Evolutionary conservation across 2,113 vertebrate species (phyloP).

Genomic region (Channa argus): DNA sequence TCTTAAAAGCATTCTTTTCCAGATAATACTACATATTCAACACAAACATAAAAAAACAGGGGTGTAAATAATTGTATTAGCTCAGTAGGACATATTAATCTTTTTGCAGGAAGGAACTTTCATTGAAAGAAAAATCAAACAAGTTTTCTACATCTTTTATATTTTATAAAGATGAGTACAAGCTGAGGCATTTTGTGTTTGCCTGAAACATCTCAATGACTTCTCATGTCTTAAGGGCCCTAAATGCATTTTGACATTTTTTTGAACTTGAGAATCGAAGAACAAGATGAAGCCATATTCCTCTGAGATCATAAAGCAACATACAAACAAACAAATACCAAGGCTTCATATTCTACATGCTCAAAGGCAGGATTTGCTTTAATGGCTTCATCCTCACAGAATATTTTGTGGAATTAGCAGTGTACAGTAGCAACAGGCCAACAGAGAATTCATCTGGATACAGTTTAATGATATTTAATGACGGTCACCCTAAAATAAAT

Average conservation of each 20-base stretch:
- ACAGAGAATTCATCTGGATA: no score
- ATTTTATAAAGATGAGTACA: constrained; percentile 1
- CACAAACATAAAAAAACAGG: constrained; percentile 4
- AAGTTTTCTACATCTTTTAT: constrained; percentile 7
- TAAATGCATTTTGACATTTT: constrained; percentile 22
- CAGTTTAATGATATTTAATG: not conserved
- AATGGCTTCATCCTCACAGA: not conserved
- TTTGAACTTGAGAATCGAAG: not conserved
- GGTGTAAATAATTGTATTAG: constrained; percentile 27
- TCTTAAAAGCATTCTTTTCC: not conserved
- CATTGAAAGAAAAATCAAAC: constrained; percentile 15
- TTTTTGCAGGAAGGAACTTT: constrained; percentile 14
- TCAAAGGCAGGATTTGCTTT: not conserved
- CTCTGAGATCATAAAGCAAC: not conserved
- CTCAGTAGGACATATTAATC: constrained; percentile 1
- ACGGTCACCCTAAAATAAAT: not conserved
- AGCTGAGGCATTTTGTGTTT: constrained; percentile 11
- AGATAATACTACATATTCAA: not conserved
- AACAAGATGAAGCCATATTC: not conserved
- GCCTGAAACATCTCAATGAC: not conserved
- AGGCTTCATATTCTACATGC: constrained; percentile 2
- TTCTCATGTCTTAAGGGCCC: not conserved
- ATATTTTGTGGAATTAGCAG: not conserved
- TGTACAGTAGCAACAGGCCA: not conserved
- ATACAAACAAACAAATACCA: constrained; percentile 8